These are phyloP conservation scores for Lochmaea crataegi DNA, from an alignment of 2,888 invertebrate species.

Conservation along the genomic window DNA sequence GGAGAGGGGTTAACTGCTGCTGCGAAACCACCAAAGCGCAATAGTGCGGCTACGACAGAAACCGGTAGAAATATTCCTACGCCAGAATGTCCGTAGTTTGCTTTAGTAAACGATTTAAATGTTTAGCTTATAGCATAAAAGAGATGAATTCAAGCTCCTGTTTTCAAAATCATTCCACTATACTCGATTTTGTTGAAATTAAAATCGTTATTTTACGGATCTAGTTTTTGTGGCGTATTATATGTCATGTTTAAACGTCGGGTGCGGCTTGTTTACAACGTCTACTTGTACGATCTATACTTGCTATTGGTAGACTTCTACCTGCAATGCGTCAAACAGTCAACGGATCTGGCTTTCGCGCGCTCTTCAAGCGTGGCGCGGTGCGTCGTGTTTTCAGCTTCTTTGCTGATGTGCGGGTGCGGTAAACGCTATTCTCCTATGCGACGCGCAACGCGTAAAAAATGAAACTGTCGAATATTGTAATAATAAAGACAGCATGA, in stretches of 20 bases:
- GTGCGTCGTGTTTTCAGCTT: constrained; percentile 56
- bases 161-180: constrained; percentile 14
- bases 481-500: constrained; percentile 40
- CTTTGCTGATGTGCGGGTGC: constrained; percentile 61
- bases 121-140: background rate
- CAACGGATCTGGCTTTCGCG: constrained; percentile 60
- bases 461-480: constrained; percentile 38
- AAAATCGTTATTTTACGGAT: constrained; percentile 13
- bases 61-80: constrained; percentile 65
- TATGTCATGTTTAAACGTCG: constrained; percentile 73
- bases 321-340: constrained; percentile 86
- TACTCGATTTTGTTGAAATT: background rate
- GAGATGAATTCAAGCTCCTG: background rate
- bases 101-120: background rate
- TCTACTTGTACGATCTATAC: constrained; percentile 69
- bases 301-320: constrained; percentile 83
- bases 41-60: constrained; percentile 65
- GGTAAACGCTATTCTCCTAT: constrained; percentile 55
- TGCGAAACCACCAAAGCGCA: constrained; percentile 64
- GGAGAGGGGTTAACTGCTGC: constrained; percentile 56
- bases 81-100: constrained; percentile 49
- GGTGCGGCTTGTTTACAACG: constrained; percentile 81
- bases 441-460: constrained; percentile 46
- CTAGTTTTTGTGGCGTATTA: constrained; percentile 73
- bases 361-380: constrained; percentile 58